Conservation (phyloP, 2,797 vertebrate species). For the Amblyopsis hoosieri region DNA sequence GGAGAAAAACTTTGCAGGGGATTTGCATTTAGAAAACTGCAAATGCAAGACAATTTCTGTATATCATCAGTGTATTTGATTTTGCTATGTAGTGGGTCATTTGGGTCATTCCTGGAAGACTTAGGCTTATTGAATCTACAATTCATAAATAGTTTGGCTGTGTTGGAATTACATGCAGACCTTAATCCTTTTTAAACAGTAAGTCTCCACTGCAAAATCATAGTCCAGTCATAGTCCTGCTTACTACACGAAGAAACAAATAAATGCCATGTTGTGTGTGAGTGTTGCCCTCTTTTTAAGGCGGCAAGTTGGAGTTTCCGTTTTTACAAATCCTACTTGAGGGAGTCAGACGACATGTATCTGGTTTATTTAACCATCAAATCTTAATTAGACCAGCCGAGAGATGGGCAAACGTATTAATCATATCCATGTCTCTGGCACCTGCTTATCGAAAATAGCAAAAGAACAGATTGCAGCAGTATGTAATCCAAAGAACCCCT, state of each 20-base stretch:
- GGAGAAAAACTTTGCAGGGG: not conserved
- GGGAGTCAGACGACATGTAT: not conserved
- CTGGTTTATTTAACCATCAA: not conserved
- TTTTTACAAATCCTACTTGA: conserved; percentile 5
- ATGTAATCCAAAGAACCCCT: conserved; percentile 6
- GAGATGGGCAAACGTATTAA: not conserved
- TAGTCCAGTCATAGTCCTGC: conserved; percentile 17
- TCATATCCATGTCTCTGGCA: conserved; percentile 19
- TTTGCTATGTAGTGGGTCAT: too few relatives aligned
- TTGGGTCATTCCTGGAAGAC: conserved; percentile 10
- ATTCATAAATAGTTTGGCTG: conserved; percentile 36
- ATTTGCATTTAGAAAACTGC: too few relatives aligned
- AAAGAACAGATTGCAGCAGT: conserved; percentile 20
- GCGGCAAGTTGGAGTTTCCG: not conserved
- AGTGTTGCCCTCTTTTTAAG: too few relatives aligned
- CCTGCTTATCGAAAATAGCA: conserved; percentile 32
- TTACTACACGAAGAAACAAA: conserved; percentile 23
- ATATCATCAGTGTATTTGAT: too few relatives aligned
- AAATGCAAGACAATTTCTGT: too few relatives aligned
- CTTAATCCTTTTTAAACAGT: conserved; percentile 38
- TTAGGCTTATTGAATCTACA: conserved; percentile 30
- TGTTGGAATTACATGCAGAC: conserved; percentile 34
- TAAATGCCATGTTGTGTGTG: conserved; percentile 6
- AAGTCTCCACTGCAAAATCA: conserved; percentile 22
- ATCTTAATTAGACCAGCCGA: conserved; percentile 7